Evolutionary conservation across 2,797 vertebrate genomes (phyloP).

Genomic region (Onychomys leucogaster): DNA sequence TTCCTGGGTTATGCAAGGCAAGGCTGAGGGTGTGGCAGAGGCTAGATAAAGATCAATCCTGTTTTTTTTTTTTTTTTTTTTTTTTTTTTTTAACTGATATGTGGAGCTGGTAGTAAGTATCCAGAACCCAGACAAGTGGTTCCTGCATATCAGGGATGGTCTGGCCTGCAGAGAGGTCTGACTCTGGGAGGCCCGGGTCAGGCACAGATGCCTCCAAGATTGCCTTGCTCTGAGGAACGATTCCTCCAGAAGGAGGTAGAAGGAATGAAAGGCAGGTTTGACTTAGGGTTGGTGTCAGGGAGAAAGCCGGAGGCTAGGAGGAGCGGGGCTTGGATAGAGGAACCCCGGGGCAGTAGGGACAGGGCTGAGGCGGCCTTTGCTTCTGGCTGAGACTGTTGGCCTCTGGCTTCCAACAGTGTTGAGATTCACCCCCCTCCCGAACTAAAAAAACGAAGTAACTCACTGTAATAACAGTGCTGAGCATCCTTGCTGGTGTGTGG

Average conservation of each 20-base stretch:
- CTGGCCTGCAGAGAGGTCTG: not conserved
- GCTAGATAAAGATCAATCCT: not conserved
- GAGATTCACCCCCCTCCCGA: constrained; percentile 82
- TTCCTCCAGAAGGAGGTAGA: not conserved
- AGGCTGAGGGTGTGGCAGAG: not conserved
- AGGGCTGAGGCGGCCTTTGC: not conserved
- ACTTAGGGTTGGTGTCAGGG: not conserved
- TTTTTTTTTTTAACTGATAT: not conserved
- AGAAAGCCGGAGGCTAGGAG: not conserved
- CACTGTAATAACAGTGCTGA: constrained; percentile 83
- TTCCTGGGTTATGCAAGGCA: not conserved
- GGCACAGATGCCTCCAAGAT: not conserved
- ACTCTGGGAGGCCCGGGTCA: not conserved
- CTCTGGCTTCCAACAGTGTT: constrained; percentile 80
- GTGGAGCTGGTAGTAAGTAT: not conserved
- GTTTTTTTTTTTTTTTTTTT: not conserved
- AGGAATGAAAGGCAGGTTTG: not conserved
- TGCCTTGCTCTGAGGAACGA: not conserved
- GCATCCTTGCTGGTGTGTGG: constrained; percentile 76
- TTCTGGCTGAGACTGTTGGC: constrained; percentile 77
- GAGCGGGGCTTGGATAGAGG: not conserved
- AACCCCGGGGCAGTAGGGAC: not conserved
- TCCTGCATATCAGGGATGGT: not conserved
- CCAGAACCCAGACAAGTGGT: not conserved
- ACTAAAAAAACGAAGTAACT: constrained; percentile 84